Evolutionary conservation across 2,797 vertebrate genomes (phyloP).

Genomic region (Sylvilagus floridanus): DNA sequence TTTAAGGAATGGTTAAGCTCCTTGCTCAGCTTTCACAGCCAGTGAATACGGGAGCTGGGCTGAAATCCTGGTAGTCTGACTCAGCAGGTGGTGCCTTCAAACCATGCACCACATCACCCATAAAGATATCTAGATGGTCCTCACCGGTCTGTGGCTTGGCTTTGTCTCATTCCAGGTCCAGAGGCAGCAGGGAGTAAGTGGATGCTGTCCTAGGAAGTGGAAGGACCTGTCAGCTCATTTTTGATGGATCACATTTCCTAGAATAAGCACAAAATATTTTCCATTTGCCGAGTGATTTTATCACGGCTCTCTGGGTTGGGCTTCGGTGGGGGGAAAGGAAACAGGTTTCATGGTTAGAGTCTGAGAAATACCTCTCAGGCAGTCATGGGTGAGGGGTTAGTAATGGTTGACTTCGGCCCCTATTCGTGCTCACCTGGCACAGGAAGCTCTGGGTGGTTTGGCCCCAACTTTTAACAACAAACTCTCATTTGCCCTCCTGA

Average conservation of each 20-base stretch:
- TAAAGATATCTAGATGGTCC: background rate
- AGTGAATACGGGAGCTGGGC: background rate
- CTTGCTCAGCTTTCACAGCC: constrained; percentile 23
- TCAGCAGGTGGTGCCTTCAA: background rate
- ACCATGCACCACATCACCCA: background rate
- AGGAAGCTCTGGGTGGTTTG: constrained; percentile 65
- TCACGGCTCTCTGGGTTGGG: constrained; percentile 78
- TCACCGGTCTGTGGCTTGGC: background rate
- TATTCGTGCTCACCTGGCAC: constrained; percentile 71
- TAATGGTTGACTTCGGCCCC: constrained; percentile 74
- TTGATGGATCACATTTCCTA: constrained; percentile 84
- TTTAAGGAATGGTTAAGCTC: background rate
- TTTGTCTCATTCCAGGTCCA: constrained; percentile 44
- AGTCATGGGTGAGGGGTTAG: constrained; percentile 85
- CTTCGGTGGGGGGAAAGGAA: constrained; percentile 73
- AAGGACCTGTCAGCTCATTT: constrained; percentile 75
- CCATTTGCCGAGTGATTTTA: constrained; percentile 83
- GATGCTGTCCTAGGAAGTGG: constrained; percentile 72
- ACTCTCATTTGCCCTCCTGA: constrained; percentile 66
- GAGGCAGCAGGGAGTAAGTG: constrained; percentile 42
- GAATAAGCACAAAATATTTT: constrained; percentile 82
- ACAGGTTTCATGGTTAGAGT: constrained; percentile 80
- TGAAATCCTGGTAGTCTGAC: background rate
- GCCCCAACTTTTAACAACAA: constrained; percentile 59
- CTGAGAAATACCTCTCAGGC: constrained; percentile 82